phyloP scores from a whole-genome alignment of 2,888 invertebrate genomes.

The Helleia helle region DNA sequence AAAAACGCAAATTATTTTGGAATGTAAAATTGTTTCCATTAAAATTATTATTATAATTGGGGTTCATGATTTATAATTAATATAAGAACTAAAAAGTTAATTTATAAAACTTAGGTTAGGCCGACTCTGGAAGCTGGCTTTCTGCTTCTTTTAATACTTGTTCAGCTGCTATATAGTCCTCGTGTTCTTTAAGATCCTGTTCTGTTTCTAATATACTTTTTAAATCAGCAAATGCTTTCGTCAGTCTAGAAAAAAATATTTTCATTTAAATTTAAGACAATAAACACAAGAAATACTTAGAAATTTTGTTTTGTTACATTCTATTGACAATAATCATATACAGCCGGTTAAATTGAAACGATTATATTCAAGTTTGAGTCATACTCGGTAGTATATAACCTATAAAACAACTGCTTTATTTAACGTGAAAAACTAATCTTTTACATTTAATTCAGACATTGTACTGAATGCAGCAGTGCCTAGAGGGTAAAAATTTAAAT shows the following conservation, averaged over 20 bases:
- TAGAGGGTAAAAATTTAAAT: conserved; percentile 12
- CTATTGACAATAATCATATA: too few species aligned
- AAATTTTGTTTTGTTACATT: too few species aligned
- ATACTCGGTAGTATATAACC: conserved; percentile 6
- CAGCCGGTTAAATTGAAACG: too few species aligned
- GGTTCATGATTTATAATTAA: conserved; percentile 53
- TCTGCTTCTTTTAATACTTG: conserved; percentile 80
- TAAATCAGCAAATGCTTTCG: conserved; percentile 84
- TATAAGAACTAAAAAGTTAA: conserved; percentile 34
- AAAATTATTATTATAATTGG: conserved; percentile 48
- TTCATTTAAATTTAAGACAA: neutral
- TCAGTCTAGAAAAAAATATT: conserved; percentile 59
- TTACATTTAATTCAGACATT: neutral
- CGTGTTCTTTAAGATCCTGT: conserved; percentile 82
- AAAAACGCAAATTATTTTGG: conserved; percentile 32
- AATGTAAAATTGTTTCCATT: conserved; percentile 48
- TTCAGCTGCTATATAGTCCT: conserved; percentile 80
- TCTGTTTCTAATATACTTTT: conserved; percentile 82
- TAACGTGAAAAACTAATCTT: neutral
- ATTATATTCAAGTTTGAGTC: too few species aligned
- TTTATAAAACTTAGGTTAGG: conserved; percentile 26
- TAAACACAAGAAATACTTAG: too few species aligned
- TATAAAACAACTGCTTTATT: conserved; percentile 1
- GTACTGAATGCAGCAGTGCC: neutral
- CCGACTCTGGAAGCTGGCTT: conserved; percentile 62